Conservation (phyloP, 1,140 invertebrate genomes). For the Ceratina calcarata region DNA sequence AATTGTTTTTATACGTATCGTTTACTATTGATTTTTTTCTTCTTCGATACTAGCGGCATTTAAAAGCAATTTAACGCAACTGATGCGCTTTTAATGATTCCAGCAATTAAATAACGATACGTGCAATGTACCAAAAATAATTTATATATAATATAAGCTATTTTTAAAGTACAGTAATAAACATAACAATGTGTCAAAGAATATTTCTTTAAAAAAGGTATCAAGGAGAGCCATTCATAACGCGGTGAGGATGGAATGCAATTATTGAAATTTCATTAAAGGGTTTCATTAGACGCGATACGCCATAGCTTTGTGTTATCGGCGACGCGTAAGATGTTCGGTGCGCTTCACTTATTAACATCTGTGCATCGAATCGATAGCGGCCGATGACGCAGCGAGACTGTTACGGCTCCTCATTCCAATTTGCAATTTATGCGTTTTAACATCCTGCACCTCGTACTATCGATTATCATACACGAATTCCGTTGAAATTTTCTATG, state of each 20-base stretch:
- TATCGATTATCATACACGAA: slow-evolving; percentile 1
- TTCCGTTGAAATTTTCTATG: no score
- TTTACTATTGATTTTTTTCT: no score
- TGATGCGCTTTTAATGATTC: no score
- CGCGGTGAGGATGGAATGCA: neutral
- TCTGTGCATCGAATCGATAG: slow-evolving; percentile 36
- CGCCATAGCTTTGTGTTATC: slow-evolving; percentile 15
- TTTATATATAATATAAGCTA: no score
- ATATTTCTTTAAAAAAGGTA: neutral
- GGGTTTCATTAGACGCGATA: neutral
- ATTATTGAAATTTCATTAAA: slow-evolving; percentile 28
- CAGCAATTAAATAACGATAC: no score
- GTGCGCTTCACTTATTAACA: slow-evolving; percentile 45
- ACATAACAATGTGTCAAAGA: no score
- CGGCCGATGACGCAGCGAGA: slow-evolving; percentile 20
- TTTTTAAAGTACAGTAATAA: no score
- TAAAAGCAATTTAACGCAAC: no score
- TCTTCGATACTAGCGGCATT: no score
- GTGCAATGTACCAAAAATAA: no score
- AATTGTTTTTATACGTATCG: no score
- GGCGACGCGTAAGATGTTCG: slow-evolving; percentile 4
- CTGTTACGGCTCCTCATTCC: slow-evolving; percentile 16
- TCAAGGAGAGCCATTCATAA: neutral
- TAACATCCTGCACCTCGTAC: slow-evolving; percentile 8
- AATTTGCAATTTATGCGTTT: slow-evolving; percentile 31